Evolutionary conservation across 2,113 vertebrate species (phyloP).

Genomic region (Elephantulus edwardii): DNA sequence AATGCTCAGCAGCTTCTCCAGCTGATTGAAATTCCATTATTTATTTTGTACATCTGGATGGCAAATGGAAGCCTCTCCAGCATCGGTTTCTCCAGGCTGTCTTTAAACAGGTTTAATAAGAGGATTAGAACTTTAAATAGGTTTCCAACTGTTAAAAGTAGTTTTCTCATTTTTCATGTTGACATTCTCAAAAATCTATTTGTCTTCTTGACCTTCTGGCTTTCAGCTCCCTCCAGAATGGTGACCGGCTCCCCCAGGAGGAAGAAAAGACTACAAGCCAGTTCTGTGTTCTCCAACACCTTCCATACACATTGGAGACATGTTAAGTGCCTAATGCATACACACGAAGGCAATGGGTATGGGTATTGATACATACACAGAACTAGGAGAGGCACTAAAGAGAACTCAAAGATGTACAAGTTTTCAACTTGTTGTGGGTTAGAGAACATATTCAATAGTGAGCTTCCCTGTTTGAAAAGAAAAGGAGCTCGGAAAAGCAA

Average conservation of each 20-base stretch:
- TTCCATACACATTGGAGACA: background rate
- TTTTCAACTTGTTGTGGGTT: background rate
- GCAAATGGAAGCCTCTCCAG: slow-evolving; percentile 59
- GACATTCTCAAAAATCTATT: slow-evolving; percentile 62
- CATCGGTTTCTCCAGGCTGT: slow-evolving; percentile 67
- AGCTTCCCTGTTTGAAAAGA: background rate
- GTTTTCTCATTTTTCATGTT: slow-evolving; percentile 65
- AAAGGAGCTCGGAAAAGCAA: slow-evolving; percentile 17
- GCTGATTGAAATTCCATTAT: slow-evolving; percentile 47
- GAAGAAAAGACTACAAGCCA: background rate
- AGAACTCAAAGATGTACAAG: background rate
- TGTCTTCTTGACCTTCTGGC: slow-evolving; percentile 69
- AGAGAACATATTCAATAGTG: background rate
- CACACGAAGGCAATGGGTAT: background rate
- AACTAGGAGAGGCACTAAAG: background rate
- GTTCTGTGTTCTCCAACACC: background rate
- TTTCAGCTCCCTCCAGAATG: background rate
- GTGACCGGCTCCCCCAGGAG: background rate
- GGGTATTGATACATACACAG: background rate
- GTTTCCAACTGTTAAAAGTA: slow-evolving; percentile 59
- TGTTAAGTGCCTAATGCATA: background rate
- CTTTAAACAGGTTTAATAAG: slow-evolving; percentile 63
- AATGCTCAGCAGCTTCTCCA: slow-evolving; percentile 41
- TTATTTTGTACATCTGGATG: slow-evolving; percentile 66
- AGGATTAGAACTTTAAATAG: slow-evolving; percentile 60